Evolutionary conservation across 2,113 vertebrate genomes (phyloP).

Genomic region (Noturus placidus): DNA sequence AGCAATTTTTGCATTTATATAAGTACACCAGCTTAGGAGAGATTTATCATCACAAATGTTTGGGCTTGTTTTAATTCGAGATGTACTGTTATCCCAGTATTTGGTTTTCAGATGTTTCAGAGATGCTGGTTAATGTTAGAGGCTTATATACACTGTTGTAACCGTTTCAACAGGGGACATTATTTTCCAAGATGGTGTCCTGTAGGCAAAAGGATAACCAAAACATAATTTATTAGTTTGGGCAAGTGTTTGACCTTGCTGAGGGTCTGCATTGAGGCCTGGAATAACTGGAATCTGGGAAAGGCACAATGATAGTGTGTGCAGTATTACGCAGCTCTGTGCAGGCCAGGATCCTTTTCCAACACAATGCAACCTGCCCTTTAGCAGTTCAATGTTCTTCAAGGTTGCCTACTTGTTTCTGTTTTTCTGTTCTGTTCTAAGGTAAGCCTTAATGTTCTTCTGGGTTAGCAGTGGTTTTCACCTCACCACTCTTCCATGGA

Average conservation of each 20-base stretch:
- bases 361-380: not conserved
- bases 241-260: not conserved
- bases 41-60: constrained; percentile 3
- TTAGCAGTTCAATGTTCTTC: not conserved
- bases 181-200: not conserved
- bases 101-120: constrained; percentile 55
- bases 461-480: too few relatives aligned
- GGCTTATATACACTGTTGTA: constrained; percentile 23
- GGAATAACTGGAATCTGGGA: not conserved
- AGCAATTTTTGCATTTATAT: constrained; percentile 58
- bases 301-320: not conserved
- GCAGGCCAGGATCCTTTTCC: not conserved
- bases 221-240: not conserved
- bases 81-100: constrained; percentile 55
- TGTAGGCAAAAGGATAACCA: not conserved
- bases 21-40: constrained; percentile 44
- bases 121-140: constrained; percentile 60
- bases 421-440: not conserved
- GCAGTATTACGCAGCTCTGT: not conserved
- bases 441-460: not conserved
- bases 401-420: not conserved
- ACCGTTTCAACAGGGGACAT: not conserved
- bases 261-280: not conserved
- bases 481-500: too few relatives aligned
- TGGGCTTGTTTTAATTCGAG: constrained; percentile 44